Base-by-base conservation (phyloP, 2,888 invertebrate genomes). In the Drosophila flavopinicola region DNA sequence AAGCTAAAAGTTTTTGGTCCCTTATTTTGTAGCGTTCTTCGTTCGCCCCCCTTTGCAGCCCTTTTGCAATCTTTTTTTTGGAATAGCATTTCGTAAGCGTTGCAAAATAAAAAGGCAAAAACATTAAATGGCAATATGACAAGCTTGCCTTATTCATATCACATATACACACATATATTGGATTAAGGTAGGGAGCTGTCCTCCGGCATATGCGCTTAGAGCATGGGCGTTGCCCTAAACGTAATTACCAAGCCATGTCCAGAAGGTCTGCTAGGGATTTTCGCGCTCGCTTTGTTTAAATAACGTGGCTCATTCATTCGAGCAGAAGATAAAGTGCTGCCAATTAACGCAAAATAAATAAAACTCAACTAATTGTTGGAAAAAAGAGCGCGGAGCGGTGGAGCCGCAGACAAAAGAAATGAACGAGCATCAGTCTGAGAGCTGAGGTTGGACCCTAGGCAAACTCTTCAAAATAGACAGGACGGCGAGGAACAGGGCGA, bases 261-360 rank as follows among this genome's bases (percentile, higher is more conserved):
- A 48, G 39, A 60, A 59, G 54, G 64, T 56, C 56, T 68, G 61
- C 29, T 30, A 30, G 59, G 71, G 68, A 68, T 75, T 75, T 71
- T 67, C 39, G 64, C 30, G 42, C 51, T 38, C 64, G 60, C 66
- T 82, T 75, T 84, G 84, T 83, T 83, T 76, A 72, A 74, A 71
- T 79, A 84, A 78, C 87, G 73, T 75, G 67, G 78, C 84, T 82
- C 86, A 84, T 82, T 84, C 84, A 77, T 85, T 83, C 63, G 65
- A 51, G 66, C 73, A 53, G 65, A 87, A 87, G 86, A 88, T 78
- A 86, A 88, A 87, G 84, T 88, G 85, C 86, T 82, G 80, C 80
- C 86, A 88, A 88, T 88, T 88, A 88, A 88, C 87, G 80, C 80
- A 78, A 84, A 86, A 79, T 88, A 87, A 85, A 88, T 84, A 88